Conservation (phyloP, 2,113 vertebrate species). For the Ceuthmochares aereus region DNA sequence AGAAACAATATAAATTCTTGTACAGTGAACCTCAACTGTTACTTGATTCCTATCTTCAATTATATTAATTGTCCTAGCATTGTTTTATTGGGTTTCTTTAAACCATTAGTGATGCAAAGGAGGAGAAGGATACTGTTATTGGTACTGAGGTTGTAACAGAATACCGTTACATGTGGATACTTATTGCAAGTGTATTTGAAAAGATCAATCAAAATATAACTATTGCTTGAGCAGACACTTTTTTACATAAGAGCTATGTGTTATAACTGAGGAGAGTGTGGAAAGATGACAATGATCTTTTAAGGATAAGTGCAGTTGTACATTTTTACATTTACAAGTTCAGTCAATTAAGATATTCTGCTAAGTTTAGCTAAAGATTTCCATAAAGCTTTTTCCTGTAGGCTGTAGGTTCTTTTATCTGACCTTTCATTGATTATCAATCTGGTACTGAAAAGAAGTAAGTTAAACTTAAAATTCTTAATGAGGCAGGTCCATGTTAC, state of each 20-base stretch:
- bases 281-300: not conserved
- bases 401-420: not conserved
- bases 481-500: not conserved
- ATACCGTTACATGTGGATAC: not conserved
- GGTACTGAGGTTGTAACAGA: slow-evolving; percentile 15
- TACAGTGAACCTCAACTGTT: slow-evolving; percentile 31
- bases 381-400: not conserved
- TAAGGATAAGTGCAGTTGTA: not conserved
- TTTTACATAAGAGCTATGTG: not conserved
- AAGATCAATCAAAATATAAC: not conserved
- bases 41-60: slow-evolving; percentile 66
- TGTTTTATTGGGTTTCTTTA: slow-evolving; percentile 55
- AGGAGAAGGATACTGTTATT: slow-evolving; percentile 28
- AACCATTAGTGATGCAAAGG: slow-evolving; percentile 54
- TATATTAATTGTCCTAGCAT: slow-evolving; percentile 64
- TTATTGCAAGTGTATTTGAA: slow-evolving; percentile 1
- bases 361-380: not conserved
- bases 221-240: not conserved
- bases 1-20: slow-evolving; percentile 60
- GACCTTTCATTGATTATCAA: not conserved
- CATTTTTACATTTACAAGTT: not conserved
- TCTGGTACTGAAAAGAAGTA: not conserved
- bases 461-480: not conserved
- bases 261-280: not conserved
- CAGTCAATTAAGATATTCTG: not conserved